Evolutionary conservation across 2,113 vertebrate species (phyloP).

Genomic region (Anser brachyrhynchus): DNA sequence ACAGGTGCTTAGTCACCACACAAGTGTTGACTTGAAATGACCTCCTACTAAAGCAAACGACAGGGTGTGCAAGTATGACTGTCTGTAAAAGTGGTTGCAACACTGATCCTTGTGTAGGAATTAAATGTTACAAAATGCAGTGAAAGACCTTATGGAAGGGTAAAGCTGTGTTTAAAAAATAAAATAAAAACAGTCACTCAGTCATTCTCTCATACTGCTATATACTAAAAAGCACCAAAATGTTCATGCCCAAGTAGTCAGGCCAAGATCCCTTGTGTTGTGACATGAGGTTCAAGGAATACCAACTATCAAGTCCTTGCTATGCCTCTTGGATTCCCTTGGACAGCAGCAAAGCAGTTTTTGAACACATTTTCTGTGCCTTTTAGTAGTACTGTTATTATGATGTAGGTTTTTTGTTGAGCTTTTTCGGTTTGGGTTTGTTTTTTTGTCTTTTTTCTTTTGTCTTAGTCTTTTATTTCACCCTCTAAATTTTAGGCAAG

Average conservation of each 20-base stretch:
- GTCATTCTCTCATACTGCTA: background rate
- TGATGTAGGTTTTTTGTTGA: background rate
- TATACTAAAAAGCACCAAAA: background rate
- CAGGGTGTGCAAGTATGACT: background rate
- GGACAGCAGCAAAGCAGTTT: background rate
- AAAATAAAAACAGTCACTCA: background rate
- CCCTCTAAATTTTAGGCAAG: background rate
- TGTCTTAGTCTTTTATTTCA: background rate
- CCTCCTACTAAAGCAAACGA: background rate
- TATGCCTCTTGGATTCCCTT: background rate
- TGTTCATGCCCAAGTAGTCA: background rate
- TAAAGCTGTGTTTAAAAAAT: background rate
- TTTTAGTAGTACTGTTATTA: background rate
- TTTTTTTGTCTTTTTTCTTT: background rate
- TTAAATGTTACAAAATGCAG: slow-evolving; percentile 35
- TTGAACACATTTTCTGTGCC: background rate
- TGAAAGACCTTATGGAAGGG: background rate
- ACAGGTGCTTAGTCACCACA: slow-evolving; percentile 33
- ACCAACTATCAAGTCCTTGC: background rate
- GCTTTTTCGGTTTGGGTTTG: background rate
- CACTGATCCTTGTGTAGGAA: background rate
- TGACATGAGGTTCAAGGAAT: background rate
- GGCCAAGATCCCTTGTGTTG: background rate
- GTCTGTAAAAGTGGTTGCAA: slow-evolving; percentile 7
- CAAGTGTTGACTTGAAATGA: slow-evolving; percentile 24